phyloP scores from a whole-genome alignment of 2,113 vertebrate species.

The Aptenodytes forsteri region DNA sequence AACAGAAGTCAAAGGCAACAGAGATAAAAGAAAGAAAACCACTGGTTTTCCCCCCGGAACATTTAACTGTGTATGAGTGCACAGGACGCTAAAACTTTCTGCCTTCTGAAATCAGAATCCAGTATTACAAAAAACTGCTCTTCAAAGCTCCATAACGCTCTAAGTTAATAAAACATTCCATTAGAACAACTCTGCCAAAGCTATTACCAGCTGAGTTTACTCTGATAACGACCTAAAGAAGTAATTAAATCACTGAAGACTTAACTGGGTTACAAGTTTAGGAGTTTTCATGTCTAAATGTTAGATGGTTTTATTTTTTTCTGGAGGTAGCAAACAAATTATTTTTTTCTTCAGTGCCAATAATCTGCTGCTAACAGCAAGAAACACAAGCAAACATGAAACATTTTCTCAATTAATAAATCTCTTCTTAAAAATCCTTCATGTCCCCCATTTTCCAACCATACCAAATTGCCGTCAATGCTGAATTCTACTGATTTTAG shows the following conservation, averaged over 20 bases:
- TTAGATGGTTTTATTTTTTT: not conserved
- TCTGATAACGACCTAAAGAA: not conserved
- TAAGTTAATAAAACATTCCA: constrained; percentile 37
- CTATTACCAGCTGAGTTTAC: constrained; percentile 7
- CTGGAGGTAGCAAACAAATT: constrained; percentile 33
- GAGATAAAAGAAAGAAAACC: not conserved
- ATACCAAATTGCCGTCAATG: not conserved
- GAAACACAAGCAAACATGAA: not conserved
- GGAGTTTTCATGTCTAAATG: not conserved
- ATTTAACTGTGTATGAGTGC: not conserved
- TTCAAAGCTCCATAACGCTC: not conserved
- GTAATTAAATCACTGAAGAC: not conserved
- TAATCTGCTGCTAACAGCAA: not conserved
- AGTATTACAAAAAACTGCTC: not conserved
- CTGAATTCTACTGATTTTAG: not conserved
- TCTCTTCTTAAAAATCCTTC: not conserved
- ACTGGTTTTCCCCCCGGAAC: not conserved
- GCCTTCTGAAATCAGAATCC: not conserved
- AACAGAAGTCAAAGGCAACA: not conserved
- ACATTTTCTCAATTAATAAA: not conserved
- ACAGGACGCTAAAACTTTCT: not conserved
- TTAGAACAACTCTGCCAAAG: constrained; percentile 41
- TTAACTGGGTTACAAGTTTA: not conserved
- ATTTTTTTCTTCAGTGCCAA: not conserved
- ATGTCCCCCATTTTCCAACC: not conserved